A percentile compares a stretch with the other conserved stretches of the same genome.
Conservation (phyloP, 1,140 invertebrate genomes). For the Drosophila fuyamai region DNA sequence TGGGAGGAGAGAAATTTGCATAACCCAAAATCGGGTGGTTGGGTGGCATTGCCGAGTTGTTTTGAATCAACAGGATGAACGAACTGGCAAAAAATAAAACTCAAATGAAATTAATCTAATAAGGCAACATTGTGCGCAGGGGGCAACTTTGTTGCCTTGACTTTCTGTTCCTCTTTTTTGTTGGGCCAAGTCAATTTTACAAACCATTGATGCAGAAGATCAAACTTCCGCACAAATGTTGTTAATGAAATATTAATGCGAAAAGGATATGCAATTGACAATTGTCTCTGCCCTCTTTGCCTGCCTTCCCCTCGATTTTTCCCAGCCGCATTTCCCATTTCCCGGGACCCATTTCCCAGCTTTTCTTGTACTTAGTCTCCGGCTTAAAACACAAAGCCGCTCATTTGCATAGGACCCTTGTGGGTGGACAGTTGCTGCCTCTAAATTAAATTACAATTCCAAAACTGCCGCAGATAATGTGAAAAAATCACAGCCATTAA, state of each 20-base stretch:
- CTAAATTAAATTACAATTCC: slow-evolving; percentile 82
- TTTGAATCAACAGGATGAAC: slow-evolving; percentile 75
- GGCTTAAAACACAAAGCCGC: slow-evolving; percentile 58
- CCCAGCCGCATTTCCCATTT: neutral
- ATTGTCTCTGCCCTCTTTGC: slow-evolving; percentile 41
- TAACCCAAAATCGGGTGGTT: slow-evolving; percentile 35
- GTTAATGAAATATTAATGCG: slow-evolving; percentile 84
- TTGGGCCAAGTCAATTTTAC: slow-evolving; percentile 80
- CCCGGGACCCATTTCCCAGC: neutral
- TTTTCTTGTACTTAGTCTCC: slow-evolving; percentile 15
- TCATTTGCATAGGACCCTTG: slow-evolving; percentile 69
- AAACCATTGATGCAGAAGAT: slow-evolving; percentile 84
- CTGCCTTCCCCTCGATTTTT: neutral
- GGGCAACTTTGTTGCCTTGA: slow-evolving; percentile 50
- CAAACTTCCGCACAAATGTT: slow-evolving; percentile 83
- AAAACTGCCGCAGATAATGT: slow-evolving; percentile 55
- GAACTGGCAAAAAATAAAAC: slow-evolving; percentile 46
- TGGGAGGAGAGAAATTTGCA: slow-evolving; percentile 60
- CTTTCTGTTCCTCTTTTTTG: slow-evolving; percentile 26
- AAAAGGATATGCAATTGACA: slow-evolving; percentile 84
- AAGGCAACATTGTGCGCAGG: slow-evolving; percentile 58
- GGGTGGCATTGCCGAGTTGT: slow-evolving; percentile 6
- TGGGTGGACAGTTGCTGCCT: slow-evolving; percentile 35
- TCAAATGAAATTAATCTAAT: slow-evolving; percentile 84
- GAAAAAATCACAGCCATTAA: slow-evolving; percentile 76